A percentile compares a stretch with the other conserved stretches of the same genome.
Conservation (phyloP, 2,888 invertebrate genomes). For the Agrochola litura region DNA sequence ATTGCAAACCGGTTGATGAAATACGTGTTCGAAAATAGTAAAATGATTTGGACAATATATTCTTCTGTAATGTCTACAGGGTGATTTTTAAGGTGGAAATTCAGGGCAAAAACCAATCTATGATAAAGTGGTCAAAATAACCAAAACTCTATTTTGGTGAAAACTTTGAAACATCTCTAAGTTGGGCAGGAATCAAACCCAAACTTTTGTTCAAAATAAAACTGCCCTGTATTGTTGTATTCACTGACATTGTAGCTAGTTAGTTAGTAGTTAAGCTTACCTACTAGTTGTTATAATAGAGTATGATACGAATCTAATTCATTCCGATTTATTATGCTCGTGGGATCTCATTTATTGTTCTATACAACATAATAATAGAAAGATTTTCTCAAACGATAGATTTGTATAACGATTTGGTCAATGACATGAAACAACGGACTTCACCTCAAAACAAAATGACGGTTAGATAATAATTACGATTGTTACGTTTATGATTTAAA, state of each 20-base stretch:
- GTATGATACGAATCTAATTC: slow-evolving; percentile 37
- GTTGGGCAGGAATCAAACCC: background rate
- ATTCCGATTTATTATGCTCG: slow-evolving; percentile 28
- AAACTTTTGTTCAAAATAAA: background rate
- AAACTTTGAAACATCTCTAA: background rate
- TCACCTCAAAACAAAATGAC: slow-evolving; percentile 38
- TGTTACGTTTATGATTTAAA: slow-evolving; percentile 34
- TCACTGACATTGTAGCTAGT: background rate
- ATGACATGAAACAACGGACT: slow-evolving; percentile 52
- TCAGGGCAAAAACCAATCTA: background rate
- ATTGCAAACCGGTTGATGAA: background rate
- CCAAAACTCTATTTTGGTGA: background rate
- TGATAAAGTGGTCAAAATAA: background rate
- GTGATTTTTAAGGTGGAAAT: background rate
- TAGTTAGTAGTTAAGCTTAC: background rate
- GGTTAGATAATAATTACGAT: slow-evolving; percentile 56
- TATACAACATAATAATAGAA: slow-evolving; percentile 29
- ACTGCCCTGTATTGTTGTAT: background rate
- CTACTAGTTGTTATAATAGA: slow-evolving; percentile 16
- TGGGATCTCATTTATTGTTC: slow-evolving; percentile 37
- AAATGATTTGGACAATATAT: no score
- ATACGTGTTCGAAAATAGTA: background rate
- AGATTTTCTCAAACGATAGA: slow-evolving; percentile 60
- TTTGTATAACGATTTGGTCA: slow-evolving; percentile 46
- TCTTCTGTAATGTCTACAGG: background rate